These are phyloP conservation scores for Protonibea diacanthus DNA, from an alignment of 2,797 vertebrate genomes.

Conservation along the genomic window DNA sequence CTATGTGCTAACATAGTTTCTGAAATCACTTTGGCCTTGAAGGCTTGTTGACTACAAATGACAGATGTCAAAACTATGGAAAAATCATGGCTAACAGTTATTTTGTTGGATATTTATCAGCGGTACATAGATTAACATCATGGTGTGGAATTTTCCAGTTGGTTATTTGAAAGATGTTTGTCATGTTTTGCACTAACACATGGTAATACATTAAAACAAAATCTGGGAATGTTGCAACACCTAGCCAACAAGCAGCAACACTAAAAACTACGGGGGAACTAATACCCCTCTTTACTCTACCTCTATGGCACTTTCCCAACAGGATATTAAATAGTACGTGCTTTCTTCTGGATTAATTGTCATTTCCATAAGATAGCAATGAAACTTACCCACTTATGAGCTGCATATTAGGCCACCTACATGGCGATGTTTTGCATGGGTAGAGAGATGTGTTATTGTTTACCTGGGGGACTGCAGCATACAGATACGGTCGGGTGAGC, in stretches of 20 bases:
- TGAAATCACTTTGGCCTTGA: slow-evolving; percentile 25
- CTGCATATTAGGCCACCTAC: slow-evolving; percentile 65
- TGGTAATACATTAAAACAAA: neutral
- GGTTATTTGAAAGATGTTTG: slow-evolving; percentile 20
- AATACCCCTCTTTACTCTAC: slow-evolving; percentile 43
- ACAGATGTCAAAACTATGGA: slow-evolving; percentile 45
- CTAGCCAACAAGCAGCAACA: slow-evolving; percentile 39
- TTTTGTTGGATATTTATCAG: slow-evolving; percentile 49
- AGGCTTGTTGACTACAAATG: slow-evolving; percentile 42
- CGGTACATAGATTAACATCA: slow-evolving; percentile 43
- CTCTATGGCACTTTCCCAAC: slow-evolving; percentile 63
- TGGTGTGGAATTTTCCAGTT: slow-evolving; percentile 46
- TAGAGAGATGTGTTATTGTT: slow-evolving; percentile 54
- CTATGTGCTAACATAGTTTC: slow-evolving; percentile 31
- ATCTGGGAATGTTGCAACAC: slow-evolving; percentile 17
- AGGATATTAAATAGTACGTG: slow-evolving; percentile 69
- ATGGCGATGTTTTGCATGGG: slow-evolving; percentile 34
- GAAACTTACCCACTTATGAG: slow-evolving; percentile 45
- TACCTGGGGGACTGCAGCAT: slow-evolving; percentile 44
- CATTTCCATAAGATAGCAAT: slow-evolving; percentile 69
- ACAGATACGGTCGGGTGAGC: slow-evolving; percentile 58
- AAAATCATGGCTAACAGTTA: slow-evolving; percentile 37
- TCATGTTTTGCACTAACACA: slow-evolving; percentile 29
- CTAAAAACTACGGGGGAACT: slow-evolving; percentile 48
- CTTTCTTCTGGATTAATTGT: slow-evolving; percentile 68